Evolutionary conservation across 2,797 vertebrate genomes (phyloP), one percentile per base, ranked within the genome.

Genomic region (Gobionotothen gibberifrons): DNA sequence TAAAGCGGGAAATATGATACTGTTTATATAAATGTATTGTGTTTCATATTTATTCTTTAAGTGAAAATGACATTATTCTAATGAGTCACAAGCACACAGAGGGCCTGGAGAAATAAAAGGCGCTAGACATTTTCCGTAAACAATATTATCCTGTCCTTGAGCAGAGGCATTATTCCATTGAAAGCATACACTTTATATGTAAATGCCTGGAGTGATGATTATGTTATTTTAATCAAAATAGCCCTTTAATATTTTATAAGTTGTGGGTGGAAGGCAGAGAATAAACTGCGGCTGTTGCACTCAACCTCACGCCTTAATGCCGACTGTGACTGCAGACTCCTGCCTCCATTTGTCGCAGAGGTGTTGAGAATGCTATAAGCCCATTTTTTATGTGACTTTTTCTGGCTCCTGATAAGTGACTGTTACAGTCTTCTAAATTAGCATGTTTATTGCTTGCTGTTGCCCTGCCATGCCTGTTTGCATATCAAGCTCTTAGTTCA

Each of bases 391-490:
- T 76, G 81, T 72, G 80, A 72, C 82, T 71, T 78, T 84, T 49
- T 74, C 71, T 61, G 56, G 83, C 89, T 86, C 62, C 61, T 80
- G 90, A 93, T 93, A 93, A 95, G 83, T 90, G 90, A 81, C 85
- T 80, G 78, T 88, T 88, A 90, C 84, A 87, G 83, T 86, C 80
- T 72, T 62, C 85, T 82, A 89, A 93, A 95, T 94, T 94, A 93
- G 90, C 93, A 94, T 95, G 93, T 94, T 94, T 94, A 95, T 94
- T 94, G 87, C 90, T 93, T 87, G 90, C 84, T 88, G 87, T 90
- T 87, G 90, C 86, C 87, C 82, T 54, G 86, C 85, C 80, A 90
- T 81, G 83, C 87, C 75, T 85, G 90, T 94, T 94, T 94, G 89
- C 93, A 95, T 93, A 93, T 93, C 90, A 90, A 90, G 79, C 85